phyloP scores from a whole-genome alignment of 2,113 vertebrate species.

The Oreochromis aureus region DNA sequence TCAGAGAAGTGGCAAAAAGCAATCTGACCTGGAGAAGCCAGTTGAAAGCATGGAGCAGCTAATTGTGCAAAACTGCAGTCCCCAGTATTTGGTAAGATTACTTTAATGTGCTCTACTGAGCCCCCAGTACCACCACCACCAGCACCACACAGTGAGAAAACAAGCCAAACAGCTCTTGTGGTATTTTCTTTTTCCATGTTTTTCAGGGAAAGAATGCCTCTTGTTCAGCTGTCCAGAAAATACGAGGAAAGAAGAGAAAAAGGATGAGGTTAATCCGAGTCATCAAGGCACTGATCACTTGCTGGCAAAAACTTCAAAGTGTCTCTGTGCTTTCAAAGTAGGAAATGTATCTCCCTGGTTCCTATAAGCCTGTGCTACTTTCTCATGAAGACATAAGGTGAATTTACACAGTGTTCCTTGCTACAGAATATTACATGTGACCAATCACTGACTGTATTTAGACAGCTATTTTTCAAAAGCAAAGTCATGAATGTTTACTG shows the following conservation, averaged over 20 bases:
- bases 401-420: not conserved
- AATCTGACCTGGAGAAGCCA: slow-evolving; percentile 28
- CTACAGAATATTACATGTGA: not conserved
- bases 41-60: slow-evolving; percentile 61
- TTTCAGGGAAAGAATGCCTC: slow-evolving; percentile 41
- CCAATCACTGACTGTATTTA: not conserved
- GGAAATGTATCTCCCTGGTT: not conserved
- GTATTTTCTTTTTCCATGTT: not conserved
- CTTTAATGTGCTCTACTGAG: not conserved
- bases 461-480: not conserved
- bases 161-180: not conserved
- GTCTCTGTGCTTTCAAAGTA: slow-evolving; percentile 21
- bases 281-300: slow-evolving; percentile 52
- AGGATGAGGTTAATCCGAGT: slow-evolving; percentile 37
- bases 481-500: slow-evolving; percentile 9
- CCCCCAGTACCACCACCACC: not conserved
- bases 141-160: not conserved
- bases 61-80: slow-evolving; percentile 60
- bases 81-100: slow-evolving; percentile 44
- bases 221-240: slow-evolving; percentile 47
- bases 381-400: not conserved
- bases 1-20: slow-evolving; percentile 15
- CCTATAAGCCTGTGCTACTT: not conserved
- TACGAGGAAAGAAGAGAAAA: slow-evolving; percentile 48
- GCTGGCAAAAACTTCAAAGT: slow-evolving; percentile 72